phyloP scores from a whole-genome alignment of 1,140 invertebrate species.

The Palaemon carinicauda region DNA sequence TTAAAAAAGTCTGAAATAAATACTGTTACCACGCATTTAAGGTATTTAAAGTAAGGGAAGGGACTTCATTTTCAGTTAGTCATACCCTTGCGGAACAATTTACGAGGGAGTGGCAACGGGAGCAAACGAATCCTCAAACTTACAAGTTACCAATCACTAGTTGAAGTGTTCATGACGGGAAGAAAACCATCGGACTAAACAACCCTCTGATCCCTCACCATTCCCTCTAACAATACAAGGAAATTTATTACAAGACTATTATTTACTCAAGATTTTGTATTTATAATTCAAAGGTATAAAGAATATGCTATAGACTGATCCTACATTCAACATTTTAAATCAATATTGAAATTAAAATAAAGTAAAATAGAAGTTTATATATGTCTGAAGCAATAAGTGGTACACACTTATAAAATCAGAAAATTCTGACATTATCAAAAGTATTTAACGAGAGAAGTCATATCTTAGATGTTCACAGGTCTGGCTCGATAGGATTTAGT shows the following conservation, averaged over 20 bases:
- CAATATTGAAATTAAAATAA: too few relatives aligned
- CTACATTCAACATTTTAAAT: too few relatives aligned
- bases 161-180: constrained; percentile 47
- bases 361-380: too few relatives aligned
- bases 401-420: constrained; percentile 22
- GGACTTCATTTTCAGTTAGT: background rate
- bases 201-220: constrained; percentile 26
- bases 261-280: too few relatives aligned
- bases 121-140: background rate
- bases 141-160: constrained; percentile 14
- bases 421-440: too few relatives aligned
- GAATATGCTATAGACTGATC: too few relatives aligned
- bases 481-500: too few relatives aligned
- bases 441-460: background rate
- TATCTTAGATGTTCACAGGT: background rate
- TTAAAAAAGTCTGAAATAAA: background rate
- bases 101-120: background rate
- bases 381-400: background rate
- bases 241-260: background rate
- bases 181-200: constrained; percentile 41
- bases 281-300: too few relatives aligned
- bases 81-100: background rate
- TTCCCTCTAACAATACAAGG: background rate
- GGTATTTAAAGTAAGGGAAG: background rate
- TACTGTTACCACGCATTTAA: background rate